Conservation (phyloP, 1,140 invertebrate species). For the Drosophila sechellia region DNA sequence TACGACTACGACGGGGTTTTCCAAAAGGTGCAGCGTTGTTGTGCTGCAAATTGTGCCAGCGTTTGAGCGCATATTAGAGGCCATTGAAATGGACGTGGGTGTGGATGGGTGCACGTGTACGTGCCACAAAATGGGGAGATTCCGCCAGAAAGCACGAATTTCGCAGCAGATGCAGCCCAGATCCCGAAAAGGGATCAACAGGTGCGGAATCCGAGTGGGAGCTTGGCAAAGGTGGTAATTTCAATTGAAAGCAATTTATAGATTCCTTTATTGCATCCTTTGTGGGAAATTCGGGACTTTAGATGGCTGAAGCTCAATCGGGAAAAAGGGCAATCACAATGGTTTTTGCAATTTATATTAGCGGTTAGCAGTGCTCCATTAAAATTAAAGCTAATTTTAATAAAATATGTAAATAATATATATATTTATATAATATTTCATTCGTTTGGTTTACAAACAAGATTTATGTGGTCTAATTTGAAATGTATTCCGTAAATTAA, state of each 20-base stretch:
- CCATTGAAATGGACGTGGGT: slow-evolving; percentile 32
- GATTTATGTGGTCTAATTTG: too few species aligned
- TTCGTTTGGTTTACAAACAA: too few species aligned
- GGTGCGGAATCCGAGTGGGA: slow-evolving; percentile 5
- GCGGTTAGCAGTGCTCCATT: too few species aligned
- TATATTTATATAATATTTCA: too few species aligned
- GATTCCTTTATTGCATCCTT: slow-evolving; percentile 17
- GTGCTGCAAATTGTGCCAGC: slow-evolving; percentile 27
- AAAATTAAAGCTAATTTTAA: not conserved
- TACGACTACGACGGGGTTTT: slow-evolving; percentile 1
- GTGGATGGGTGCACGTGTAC: slow-evolving; percentile 10
- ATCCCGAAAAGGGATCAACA: slow-evolving; percentile 17
- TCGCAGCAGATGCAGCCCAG: slow-evolving; percentile 4
- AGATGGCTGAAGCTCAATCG: not conserved
- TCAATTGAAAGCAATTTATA: slow-evolving; percentile 36
- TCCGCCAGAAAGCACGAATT: not conserved
- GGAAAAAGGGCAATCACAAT: not conserved
- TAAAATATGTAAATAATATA: not conserved
- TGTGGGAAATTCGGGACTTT: slow-evolving; percentile 2
- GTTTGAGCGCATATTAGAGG: slow-evolving; percentile 41
- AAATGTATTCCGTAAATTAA: too few species aligned
- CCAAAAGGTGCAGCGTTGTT: slow-evolving; percentile 1
- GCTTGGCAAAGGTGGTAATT: slow-evolving; percentile 22
- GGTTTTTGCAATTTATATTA: not conserved
- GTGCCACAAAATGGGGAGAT: slow-evolving; percentile 24